These are phyloP conservation scores for Polydrusus pterygomalis DNA, from an alignment of 2,888 invertebrate species.

Conservation along the genomic window DNA sequence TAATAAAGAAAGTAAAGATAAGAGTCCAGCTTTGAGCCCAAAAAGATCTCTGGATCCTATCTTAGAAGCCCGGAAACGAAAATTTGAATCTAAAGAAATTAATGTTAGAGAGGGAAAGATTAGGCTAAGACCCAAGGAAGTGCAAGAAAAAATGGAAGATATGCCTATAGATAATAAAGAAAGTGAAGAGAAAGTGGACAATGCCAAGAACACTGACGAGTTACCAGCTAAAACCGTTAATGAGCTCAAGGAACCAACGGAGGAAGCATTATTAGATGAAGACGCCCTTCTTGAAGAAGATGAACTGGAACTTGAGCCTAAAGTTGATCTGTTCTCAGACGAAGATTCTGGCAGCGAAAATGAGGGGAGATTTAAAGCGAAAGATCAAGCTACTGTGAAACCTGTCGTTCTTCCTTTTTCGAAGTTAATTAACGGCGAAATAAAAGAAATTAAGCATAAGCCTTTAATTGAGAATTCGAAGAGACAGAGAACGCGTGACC, in stretches of 20 bases:
- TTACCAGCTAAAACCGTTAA: conserved; percentile 11
- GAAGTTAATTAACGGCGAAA: conserved; percentile 60
- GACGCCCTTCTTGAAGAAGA: conserved; percentile 60
- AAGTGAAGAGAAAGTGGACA: conserved; percentile 17
- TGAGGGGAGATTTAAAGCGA: conserved; percentile 69
- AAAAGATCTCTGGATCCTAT: conserved; percentile 69
- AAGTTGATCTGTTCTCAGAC: conserved; percentile 69
- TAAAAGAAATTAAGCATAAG: conserved; percentile 55
- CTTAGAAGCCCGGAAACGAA: conserved; percentile 73
- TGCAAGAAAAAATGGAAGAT: conserved; percentile 46
- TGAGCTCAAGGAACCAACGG: neutral
- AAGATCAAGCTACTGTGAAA: conserved; percentile 53
- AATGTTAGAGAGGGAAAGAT: conserved; percentile 73
- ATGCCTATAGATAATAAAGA: conserved; percentile 26
- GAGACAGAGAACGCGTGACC: neutral
- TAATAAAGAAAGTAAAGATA: conserved; percentile 48
- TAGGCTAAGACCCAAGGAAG: conserved; percentile 66
- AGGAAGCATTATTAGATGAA: conserved; percentile 55
- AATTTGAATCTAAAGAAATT: conserved; percentile 74
- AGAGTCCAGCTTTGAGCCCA: conserved; percentile 13
- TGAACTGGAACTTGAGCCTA: conserved; percentile 63
- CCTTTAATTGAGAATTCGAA: conserved; percentile 41
- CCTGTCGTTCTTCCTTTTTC: conserved; percentile 58
- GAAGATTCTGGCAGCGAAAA: conserved; percentile 70
- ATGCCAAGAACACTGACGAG: conserved; percentile 18